Evolutionary conservation across 2,113 vertebrate species (phyloP).

Genomic region (Pachypanchax playfairii): DNA sequence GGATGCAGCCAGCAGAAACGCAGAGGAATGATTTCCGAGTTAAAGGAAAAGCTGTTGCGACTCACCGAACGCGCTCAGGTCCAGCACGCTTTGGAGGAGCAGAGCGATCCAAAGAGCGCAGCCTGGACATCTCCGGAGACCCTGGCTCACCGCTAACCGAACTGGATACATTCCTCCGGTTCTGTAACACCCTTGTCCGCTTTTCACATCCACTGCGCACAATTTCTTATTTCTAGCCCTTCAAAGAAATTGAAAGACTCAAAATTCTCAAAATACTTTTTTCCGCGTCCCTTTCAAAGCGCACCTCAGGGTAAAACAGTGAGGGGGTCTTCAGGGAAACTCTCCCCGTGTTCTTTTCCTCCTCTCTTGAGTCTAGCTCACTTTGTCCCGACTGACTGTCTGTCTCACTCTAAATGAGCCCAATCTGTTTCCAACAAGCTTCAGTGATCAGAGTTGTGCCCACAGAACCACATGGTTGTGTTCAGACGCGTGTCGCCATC

Average conservation of each 20-base stretch:
- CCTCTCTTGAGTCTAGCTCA: constrained; percentile 39
- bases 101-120: constrained; percentile 63
- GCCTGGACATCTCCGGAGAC: constrained; percentile 71
- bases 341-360: constrained; percentile 44
- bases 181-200: constrained; percentile 40
- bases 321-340: constrained; percentile 8
- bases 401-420: constrained; percentile 50
- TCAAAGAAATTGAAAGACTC: constrained; percentile 5
- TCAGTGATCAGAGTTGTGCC: constrained; percentile 17
- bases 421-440: constrained; percentile 51
- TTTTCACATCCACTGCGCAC: constrained; percentile 72
- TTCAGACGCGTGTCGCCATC: constrained; percentile 69
- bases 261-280: background rate
- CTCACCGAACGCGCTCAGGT: constrained; percentile 72
- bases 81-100: constrained; percentile 60
- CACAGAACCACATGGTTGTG: constrained; percentile 65
- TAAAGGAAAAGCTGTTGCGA: background rate
- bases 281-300: background rate
- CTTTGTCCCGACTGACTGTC: constrained; percentile 31
- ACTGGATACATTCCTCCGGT: constrained; percentile 77
- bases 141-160: constrained; percentile 64
- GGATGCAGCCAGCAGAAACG: background rate
- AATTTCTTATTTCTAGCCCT: constrained; percentile 21
- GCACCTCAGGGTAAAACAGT: constrained; percentile 9
- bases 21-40: constrained; percentile 1